Conservation (phyloP, 2,113 vertebrate genomes). For the Thamnaconus septentrionalis region DNA sequence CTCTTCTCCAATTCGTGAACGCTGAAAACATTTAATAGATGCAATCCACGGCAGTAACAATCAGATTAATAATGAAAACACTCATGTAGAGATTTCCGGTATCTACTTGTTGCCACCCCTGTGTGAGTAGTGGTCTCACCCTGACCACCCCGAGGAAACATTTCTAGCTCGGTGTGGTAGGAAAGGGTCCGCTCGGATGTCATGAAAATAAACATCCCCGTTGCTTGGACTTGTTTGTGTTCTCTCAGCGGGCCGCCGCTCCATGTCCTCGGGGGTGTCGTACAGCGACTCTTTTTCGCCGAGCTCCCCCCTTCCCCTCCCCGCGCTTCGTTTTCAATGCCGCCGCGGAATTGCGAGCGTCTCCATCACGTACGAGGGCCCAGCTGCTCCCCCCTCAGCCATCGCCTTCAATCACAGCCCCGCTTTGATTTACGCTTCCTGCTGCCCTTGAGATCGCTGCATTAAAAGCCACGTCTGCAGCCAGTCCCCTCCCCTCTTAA, state of each 20-base stretch:
- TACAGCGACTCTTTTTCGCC: constrained; percentile 32
- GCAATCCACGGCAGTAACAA: too few relatives aligned
- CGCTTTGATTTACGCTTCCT: constrained; percentile 67
- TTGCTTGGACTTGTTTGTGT: constrained; percentile 32
- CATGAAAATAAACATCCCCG: constrained; percentile 41
- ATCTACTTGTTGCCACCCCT: too few relatives aligned
- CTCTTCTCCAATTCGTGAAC: too few relatives aligned
- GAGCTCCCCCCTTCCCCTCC: constrained; percentile 20
- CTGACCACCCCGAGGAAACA: too few relatives aligned
- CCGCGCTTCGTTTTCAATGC: constrained; percentile 25
- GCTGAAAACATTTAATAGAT: too few relatives aligned
- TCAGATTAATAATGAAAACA: too few relatives aligned
- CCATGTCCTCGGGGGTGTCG: constrained; percentile 46
- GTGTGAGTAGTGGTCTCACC: too few relatives aligned
- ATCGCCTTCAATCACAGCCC: constrained; percentile 39
- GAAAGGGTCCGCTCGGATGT: constrained; percentile 16
- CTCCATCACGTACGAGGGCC: constrained; percentile 23
- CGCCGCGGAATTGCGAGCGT: constrained; percentile 40
- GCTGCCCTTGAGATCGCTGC: constrained; percentile 28
- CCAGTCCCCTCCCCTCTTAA: too few relatives aligned
- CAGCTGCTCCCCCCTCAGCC: constrained; percentile 53
- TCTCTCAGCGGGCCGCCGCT: constrained; percentile 26
- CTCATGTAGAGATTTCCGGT: too few relatives aligned
- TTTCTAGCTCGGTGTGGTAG: neutral
- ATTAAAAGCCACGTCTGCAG: constrained; percentile 14